Evolutionary conservation across 2,113 vertebrate species (phyloP).

Genomic region (zebrafish (Danio rerio)): DNA sequence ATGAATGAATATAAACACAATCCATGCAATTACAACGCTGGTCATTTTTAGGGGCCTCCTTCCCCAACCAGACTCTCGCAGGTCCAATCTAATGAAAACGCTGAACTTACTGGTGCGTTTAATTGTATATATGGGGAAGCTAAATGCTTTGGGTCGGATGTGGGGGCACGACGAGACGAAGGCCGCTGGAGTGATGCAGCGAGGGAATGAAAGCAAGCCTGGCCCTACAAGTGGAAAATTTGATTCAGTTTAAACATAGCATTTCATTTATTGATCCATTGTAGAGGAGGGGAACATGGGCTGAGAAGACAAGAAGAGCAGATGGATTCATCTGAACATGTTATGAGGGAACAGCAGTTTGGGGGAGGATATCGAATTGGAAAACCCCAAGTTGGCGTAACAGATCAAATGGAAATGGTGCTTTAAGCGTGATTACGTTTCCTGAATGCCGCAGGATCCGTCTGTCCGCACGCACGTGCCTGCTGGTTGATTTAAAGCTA

Average conservation of each 20-base stretch:
- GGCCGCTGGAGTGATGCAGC: conserved; percentile 37
- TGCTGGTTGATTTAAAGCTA: not conserved
- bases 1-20: conserved; percentile 98
- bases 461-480: conserved; percentile 3
- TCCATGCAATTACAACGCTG: conserved; percentile 80
- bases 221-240: conserved; percentile 80
- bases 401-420: conserved; percentile 59
- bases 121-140: conserved; percentile 81
- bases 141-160: conserved; percentile 68
- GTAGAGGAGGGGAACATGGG: conserved; percentile 66
- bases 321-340: conserved; percentile 76
- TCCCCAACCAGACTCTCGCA: conserved; percentile 53
- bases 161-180: conserved; percentile 2
- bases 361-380: conserved; percentile 66
- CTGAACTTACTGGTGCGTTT: conserved; percentile 87
- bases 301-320: conserved; percentile 71
- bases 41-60: conserved; percentile 75
- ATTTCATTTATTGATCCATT: conserved; percentile 81
- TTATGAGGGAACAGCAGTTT: conserved; percentile 73
- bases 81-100: conserved; percentile 83
- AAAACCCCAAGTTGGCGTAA: conserved; percentile 49
- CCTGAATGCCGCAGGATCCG: conserved; percentile 7
- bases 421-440: conserved; percentile 49
- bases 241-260: conserved; percentile 82
- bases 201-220: conserved; percentile 63